Evolutionary conservation across 2,113 vertebrate genomes (phyloP).

Genomic region (Mormoops blainvillei): DNA sequence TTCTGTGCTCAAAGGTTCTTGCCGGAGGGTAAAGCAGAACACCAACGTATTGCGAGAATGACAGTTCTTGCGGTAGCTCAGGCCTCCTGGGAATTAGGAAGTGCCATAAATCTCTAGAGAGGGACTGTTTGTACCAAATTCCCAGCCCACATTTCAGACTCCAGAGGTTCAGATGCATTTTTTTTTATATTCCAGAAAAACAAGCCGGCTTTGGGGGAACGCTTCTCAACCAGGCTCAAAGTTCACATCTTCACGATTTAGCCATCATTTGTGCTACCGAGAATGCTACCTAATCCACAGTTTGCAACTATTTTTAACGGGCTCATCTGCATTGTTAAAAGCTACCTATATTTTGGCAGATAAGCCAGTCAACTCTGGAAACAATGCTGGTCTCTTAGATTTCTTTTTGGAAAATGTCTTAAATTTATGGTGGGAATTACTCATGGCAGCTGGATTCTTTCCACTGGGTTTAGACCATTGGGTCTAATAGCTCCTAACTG

Average conservation of each 20-base stretch:
- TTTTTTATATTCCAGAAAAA: constrained; percentile 31
- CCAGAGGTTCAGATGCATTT: not conserved
- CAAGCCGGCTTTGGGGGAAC: not conserved
- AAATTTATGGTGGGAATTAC: constrained; percentile 73
- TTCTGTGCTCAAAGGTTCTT: not conserved
- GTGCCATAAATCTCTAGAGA: constrained; percentile 48
- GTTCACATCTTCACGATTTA: not conserved
- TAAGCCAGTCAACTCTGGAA: constrained; percentile 35
- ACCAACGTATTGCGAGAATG: not conserved
- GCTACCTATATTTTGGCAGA: constrained; percentile 33
- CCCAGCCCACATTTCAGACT: constrained; percentile 22
- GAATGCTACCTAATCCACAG: constrained; percentile 8
- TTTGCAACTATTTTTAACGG: constrained; percentile 46
- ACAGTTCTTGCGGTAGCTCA: constrained; percentile 1
- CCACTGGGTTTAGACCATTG: constrained; percentile 65
- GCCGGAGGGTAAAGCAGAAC: not conserved
- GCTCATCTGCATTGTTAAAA: constrained; percentile 38
- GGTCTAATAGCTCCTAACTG: constrained; percentile 66
- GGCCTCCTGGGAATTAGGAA: constrained; percentile 50
- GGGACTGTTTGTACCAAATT: not conserved
- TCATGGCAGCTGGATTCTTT: constrained; percentile 72
- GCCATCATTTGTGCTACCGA: not conserved
- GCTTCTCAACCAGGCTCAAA: not conserved
- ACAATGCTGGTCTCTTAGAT: constrained; percentile 40
- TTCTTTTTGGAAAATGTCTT: constrained; percentile 60